Percentiles rank a stretch among this genome's conserved stretches.
These are phyloP conservation scores for Centrocercus urophasianus DNA, from an alignment of 2,113 vertebrate genomes.

Conservation along the genomic window DNA sequence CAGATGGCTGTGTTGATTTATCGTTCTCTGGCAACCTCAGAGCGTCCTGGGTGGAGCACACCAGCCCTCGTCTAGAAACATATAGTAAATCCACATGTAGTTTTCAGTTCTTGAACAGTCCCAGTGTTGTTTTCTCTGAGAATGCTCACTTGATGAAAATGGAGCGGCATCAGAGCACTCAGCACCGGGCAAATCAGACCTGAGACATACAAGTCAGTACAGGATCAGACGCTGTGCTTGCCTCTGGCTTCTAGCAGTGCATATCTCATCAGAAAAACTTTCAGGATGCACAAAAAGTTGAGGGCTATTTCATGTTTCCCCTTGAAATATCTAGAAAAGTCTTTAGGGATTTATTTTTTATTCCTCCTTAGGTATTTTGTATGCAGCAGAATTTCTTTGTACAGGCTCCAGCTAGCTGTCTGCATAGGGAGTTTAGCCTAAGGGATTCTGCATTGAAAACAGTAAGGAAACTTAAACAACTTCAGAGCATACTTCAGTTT, in stretches of 20 bases:
- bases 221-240: neutral
- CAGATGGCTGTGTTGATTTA: neutral
- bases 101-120: neutral
- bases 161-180: neutral
- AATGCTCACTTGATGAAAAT: neutral
- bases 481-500: neutral
- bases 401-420: slow-evolving; percentile 50
- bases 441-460: slow-evolving; percentile 22
- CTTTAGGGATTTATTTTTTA: neutral
- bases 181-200: neutral
- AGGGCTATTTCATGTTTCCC: slow-evolving; percentile 11
- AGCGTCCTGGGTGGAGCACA: neutral
- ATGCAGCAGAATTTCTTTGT: slow-evolving; percentile 40
- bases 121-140: neutral
- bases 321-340: slow-evolving; percentile 11
- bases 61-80: neutral
- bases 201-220: neutral
- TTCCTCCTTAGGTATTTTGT: neutral
- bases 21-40: neutral
- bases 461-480: slow-evolving; percentile 36
- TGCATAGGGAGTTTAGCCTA: slow-evolving; percentile 27
- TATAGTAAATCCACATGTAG: neutral
- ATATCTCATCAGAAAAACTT: neutral
- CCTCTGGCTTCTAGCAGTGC: neutral
- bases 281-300: neutral